phyloP scores from a whole-genome alignment of 2,797 vertebrate genomes.

The Clamator glandarius region DNA sequence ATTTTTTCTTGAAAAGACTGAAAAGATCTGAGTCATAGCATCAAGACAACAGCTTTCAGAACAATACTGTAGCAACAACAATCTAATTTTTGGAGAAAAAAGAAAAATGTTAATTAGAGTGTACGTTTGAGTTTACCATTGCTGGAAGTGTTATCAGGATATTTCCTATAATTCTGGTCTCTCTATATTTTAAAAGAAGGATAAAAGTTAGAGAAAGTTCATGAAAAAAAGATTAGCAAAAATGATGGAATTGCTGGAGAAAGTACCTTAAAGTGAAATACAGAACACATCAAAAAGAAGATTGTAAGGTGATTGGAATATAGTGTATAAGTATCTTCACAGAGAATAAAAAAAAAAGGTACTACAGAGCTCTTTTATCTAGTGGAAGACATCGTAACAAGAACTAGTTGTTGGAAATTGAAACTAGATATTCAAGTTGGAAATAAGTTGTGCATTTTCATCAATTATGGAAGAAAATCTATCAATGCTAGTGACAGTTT shows the following conservation, averaged over 20 bases:
- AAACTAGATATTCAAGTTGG: neutral
- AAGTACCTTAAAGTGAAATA: slow-evolving; percentile 1
- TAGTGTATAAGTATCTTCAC: neutral
- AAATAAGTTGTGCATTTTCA: slow-evolving; percentile 19
- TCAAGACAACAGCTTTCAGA: neutral
- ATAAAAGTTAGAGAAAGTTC: neutral
- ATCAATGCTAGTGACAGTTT: neutral
- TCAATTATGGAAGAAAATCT: slow-evolving; percentile 17
- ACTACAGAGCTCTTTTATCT: neutral
- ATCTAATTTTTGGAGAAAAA: neutral
- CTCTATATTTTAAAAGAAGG: neutral
- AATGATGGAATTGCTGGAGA: neutral
- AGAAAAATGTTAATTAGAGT: neutral
- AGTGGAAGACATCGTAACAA: neutral
- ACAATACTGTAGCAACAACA: neutral
- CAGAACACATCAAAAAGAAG: neutral
- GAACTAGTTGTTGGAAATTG: neutral
- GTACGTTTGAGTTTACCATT: neutral
- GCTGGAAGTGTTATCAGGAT: neutral
- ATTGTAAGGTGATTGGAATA: neutral
- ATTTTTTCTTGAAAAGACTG: neutral
- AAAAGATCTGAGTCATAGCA: neutral
- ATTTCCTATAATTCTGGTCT: neutral
- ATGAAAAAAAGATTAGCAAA: neutral
- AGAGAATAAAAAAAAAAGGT: neutral